These are phyloP conservation scores for Euphydryas editha DNA, from an alignment of 2,888 invertebrate genomes.

Conservation along the genomic window DNA sequence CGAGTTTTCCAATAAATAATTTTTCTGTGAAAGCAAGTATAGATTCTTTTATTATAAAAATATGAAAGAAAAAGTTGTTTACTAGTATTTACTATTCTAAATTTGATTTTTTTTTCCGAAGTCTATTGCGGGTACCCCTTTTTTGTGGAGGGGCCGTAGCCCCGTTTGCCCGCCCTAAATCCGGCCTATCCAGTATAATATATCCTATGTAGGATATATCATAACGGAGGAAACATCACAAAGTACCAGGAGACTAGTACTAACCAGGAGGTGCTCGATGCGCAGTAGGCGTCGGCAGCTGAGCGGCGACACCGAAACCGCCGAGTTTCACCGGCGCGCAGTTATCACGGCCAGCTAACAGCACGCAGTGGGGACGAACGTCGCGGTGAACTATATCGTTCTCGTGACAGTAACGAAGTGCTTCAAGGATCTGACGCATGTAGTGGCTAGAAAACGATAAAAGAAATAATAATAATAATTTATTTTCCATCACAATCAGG, in stretches of 20 bases:
- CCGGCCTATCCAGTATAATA: too few relatives aligned
- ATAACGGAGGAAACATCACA: neutral
- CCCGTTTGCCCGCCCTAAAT: too few relatives aligned
- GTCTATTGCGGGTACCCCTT: too few relatives aligned
- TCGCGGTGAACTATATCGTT: conserved; percentile 99
- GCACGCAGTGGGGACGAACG: conserved; percentile 97
- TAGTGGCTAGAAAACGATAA: conserved; percentile 90
- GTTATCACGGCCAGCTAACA: conserved; percentile 97
- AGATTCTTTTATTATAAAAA: too few relatives aligned
- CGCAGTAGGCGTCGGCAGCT: conserved; percentile 91
- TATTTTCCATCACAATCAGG: too few relatives aligned
- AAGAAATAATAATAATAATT: neutral
- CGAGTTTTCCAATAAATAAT: too few relatives aligned
- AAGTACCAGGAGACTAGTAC: neutral
- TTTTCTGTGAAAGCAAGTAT: too few relatives aligned
- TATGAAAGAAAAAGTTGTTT: too few relatives aligned
- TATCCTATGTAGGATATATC: neutral
- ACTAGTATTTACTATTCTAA: too few relatives aligned
- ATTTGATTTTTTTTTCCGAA: too few relatives aligned
- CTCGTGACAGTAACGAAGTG: conserved; percentile 98
- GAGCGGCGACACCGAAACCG: conserved; percentile 98
- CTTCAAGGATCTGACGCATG: conserved; percentile 98
- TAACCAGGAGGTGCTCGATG: conserved; percentile 74
- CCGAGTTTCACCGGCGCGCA: conserved; percentile 99
- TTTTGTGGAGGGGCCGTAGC: too few relatives aligned